Base-by-base conservation (phyloP, 1,140 invertebrate genomes). In the Drosophila pruinosa region DNA sequence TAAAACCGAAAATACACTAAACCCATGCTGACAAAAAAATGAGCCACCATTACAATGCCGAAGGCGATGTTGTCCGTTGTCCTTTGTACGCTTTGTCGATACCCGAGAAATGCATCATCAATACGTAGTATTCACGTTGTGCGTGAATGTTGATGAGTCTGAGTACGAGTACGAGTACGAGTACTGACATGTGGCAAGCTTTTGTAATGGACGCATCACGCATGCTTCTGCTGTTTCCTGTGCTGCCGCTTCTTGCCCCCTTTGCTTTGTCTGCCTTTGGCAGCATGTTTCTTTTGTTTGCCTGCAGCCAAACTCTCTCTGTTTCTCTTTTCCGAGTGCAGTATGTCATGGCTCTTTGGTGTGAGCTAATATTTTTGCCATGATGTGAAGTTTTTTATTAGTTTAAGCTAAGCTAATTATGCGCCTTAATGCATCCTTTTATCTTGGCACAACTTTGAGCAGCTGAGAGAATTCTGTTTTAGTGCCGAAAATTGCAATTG, bases 61-160 rank as follows among this genome's bases (percentile, higher is more conserved):
- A 56, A 17, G 36, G 38, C 53, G 50, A 21, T 52, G 43, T 45
- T 34, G 26, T 50, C 59, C 21, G 19, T 10, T 38, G 61, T 52
- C 56, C 15, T n/a, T 24, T 38, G 61, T 31, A 15, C 12, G 39
- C 8, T 53, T 59, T 58, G 53, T 48, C 39, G 34, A 45, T 65
- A 56, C 31, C 22, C 59, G 81, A 71, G 59, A 89, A 78, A 70
- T 88, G 78, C 82, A 88, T 78, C 82, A 88, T 88, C 82, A 83
- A 88, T 88, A 78, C 69, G 48, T 56, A 24, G 41, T 19, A 17
- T 14, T n/a, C n/a, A 47, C 17, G 22, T 26, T 7, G 38, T 24
- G 17, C 5, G 28, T 15, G 19, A n/a, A n/a, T n/a, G 14, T 6
- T 4, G 15, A 15, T n/a, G 26, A 26, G 47, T 28, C 12, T 48